A percentile compares a stretch with the other conserved stretches of the same genome.
Evolutionary conservation across 2,797 vertebrate genomes (phyloP).

Genomic region (Fringilla coelebs): DNA sequence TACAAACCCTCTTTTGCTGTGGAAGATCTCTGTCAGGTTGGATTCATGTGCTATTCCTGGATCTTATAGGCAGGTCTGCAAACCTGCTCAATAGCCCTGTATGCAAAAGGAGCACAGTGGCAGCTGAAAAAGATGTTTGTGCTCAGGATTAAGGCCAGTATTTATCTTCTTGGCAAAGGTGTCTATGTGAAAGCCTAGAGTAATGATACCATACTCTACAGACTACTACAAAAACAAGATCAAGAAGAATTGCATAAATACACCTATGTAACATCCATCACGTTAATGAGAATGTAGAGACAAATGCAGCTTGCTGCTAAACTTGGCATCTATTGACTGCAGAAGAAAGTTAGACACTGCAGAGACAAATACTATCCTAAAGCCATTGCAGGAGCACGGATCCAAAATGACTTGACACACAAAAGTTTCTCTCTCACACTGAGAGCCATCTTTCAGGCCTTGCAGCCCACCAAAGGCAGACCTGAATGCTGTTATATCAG

Average conservation of each 20-base stretch:
- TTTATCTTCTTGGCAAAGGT: constrained; percentile 55
- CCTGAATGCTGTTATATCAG: background rate
- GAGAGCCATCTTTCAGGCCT: background rate
- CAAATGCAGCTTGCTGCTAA: constrained; percentile 40
- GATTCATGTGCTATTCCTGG: background rate
- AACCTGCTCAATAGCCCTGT: background rate
- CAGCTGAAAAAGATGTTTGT: constrained; percentile 31
- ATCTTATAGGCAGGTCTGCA: background rate
- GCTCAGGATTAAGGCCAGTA: constrained; percentile 23
- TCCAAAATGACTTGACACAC: background rate
- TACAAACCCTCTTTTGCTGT: background rate
- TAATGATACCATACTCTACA: constrained; percentile 36
- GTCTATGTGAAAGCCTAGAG: constrained; percentile 17
- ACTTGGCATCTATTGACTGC: constrained; percentile 46
- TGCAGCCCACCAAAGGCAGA: background rate
- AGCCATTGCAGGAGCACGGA: background rate
- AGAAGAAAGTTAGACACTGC: background rate
- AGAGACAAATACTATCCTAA: constrained; percentile 18
- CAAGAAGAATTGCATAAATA: constrained; percentile 55
- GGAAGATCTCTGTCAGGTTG: background rate
- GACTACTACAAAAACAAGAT: constrained; percentile 56
- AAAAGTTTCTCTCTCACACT: background rate
- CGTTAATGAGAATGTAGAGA: constrained; percentile 50
- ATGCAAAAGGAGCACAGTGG: constrained; percentile 9
- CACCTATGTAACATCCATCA: constrained; percentile 43